Evolutionary conservation across 2,888 invertebrate genomes (phyloP).

Genomic region (Andrena chrysosceles): DNA sequence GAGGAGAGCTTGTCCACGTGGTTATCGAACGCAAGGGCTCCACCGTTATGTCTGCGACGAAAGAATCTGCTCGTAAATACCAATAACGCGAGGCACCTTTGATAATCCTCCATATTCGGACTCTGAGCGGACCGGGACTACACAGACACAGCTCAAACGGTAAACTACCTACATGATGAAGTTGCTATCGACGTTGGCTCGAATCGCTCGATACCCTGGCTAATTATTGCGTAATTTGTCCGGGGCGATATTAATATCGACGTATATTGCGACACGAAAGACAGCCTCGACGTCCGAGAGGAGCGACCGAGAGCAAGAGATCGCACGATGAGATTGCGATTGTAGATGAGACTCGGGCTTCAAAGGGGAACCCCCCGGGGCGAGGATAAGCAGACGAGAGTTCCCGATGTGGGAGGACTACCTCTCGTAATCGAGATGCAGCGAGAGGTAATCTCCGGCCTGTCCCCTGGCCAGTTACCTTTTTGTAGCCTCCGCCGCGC

Average conservation of each 20-base stretch:
- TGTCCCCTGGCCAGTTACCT: constrained; percentile 62
- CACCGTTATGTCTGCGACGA: no score
- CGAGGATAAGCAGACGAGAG: constrained; percentile 67
- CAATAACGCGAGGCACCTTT: constrained; percentile 5
- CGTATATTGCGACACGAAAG: constrained; percentile 37
- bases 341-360: constrained; percentile 69
- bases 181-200: constrained; percentile 22
- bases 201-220: constrained; percentile 16
- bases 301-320: constrained; percentile 62
- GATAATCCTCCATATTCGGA: constrained; percentile 5
- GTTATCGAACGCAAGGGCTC: no score
- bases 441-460: constrained; percentile 57
- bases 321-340: constrained; percentile 73
- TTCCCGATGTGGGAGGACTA: constrained; percentile 61
- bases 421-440: constrained; percentile 56
- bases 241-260: constrained; percentile 58
- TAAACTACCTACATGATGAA: constrained; percentile 38
- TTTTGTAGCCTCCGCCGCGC: constrained; percentile 43
- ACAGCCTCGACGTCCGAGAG: constrained; percentile 30
- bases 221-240: constrained; percentile 62
- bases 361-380: constrained; percentile 69
- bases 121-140: background rate
- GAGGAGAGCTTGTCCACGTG: no score
- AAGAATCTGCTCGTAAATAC: background rate
- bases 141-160: background rate